Conservation (phyloP, 2,888 invertebrate species). For the Allacma fusca region DNA sequence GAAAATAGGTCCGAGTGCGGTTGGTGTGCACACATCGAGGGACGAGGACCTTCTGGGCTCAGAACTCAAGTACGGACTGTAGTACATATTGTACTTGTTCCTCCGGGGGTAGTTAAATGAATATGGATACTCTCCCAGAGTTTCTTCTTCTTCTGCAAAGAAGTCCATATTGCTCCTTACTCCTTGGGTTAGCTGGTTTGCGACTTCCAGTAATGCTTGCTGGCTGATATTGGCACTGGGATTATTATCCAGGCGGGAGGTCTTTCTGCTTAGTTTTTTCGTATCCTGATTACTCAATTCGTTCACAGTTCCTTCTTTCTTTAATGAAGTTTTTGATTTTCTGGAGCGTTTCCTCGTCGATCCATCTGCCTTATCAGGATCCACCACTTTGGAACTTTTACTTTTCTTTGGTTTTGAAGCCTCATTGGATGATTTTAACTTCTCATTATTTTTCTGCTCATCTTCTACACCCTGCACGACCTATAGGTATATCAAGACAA, state of each 20-base stretch:
- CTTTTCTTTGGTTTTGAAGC: not conserved
- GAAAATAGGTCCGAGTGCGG: not conserved
- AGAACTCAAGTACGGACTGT: not conserved
- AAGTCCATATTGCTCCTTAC: not conserved
- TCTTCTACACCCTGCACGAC: not conserved
- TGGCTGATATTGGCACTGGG: not conserved
- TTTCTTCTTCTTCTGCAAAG: not conserved
- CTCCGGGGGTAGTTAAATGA: not conserved
- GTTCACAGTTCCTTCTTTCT: slow-evolving; percentile 32
- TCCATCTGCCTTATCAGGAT: no score
- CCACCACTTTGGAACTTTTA: not conserved
- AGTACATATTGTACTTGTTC: not conserved
- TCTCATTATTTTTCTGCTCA: not conserved
- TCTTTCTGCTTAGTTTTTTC: slow-evolving; percentile 9
- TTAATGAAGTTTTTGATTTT: slow-evolving; percentile 10
- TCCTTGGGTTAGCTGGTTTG: not conserved
- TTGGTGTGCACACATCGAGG: not conserved
- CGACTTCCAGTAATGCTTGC: not conserved
- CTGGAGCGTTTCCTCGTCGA: not conserved
- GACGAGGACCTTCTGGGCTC: not conserved
- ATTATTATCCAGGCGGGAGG: not conserved
- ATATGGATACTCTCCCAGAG: not conserved
- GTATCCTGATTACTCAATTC: slow-evolving; percentile 32
- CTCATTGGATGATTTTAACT: not conserved
- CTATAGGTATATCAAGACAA: not conserved